Evolutionary conservation across 1,140 invertebrate genomes (phyloP), one percentile per base, ranked within the genome.

Genomic region (Sesamia nonagrioides): DNA sequence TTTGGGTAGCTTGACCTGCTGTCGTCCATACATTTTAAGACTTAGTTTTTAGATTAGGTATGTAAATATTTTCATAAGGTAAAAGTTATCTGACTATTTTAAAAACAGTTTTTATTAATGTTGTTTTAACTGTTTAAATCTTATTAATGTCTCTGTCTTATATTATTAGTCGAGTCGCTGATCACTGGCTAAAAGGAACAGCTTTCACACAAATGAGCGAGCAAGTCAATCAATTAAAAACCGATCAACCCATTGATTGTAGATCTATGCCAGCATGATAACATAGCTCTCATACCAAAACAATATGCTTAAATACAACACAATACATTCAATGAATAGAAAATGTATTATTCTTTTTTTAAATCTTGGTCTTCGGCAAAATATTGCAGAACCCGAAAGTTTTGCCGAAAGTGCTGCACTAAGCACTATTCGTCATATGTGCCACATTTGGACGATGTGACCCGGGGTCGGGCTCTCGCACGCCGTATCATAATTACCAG

Each of bases 401-500:
- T 0, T 50, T 33, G 63, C 63, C 63, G 63, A 68, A 68, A 63
- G 15, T 18, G 15, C 21, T 13, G 17, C n/a, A 6, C 27, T 18
- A 40, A 68, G 40, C 50, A 72, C 50, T 72, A 54, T 80, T 86
- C 86, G 84, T 88, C 85, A 89, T 85, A 87, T 92, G 92, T 91
- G 89, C 89, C 87, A 90, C 87, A 87, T 89, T 89, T 80, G 84
- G 84, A 82, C 86, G 81, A 60, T 78, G 74, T 92, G 92, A 93
- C 93, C 93, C 83, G 81, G 85, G 93, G 93, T 93, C 93, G 87
- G 45, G 63, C 88, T 92, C 91, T 91, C 91, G 86, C 89, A 86
- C 83, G 88, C 68, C 84, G 84, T 81, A 91, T 93, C 93, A 94
- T 94, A 94, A 94, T 94, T 94, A 94, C 92, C 93, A 91, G 91